Evolutionary conservation across 2,797 vertebrate species (phyloP), one percentile per base, ranked within the genome.

Genomic region (Sternotherus odoratus): DNA sequence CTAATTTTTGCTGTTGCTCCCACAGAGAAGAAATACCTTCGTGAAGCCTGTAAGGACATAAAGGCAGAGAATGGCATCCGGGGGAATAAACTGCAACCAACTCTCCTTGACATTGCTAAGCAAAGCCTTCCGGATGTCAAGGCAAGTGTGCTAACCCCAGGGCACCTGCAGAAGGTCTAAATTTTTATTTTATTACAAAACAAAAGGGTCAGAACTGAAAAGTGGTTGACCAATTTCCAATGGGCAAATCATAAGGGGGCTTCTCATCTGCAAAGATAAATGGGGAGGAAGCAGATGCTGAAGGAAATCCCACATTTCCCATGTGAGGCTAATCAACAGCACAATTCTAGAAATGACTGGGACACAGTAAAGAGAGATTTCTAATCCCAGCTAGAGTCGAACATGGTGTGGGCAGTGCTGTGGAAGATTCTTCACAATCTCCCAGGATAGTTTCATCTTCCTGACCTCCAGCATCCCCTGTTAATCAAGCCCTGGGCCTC

Each of bases 21-120:
- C 49, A 33, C 89, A 96, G 94, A 87, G 60, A 95, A 72, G 24
- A 90, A 79, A 77, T 66, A 80, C 17, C 48, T 51, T 28, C 88
- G n/a, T 6, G 4, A 46, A 54, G 36, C 24, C 15, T 56, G 51
- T 24, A 36, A 78, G 50, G 82, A 43, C 50, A 89, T 54, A 82
- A 91, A 77, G 46, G 21, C 54, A 53, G 53, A 82, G 39, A 85
- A 91, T 2, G 33, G 54, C 33, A 43, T 87, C 5, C 74, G 82
- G 8, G 63, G 80, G 36, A 88, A 87, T 87, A 94, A 89, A 82
- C 78, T 3, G 16, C 79, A 28, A 56, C 36, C 88, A 56, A 26
- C 60, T 79, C 83, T 91, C 56, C 54, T 83, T 30, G 75, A 84
- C n/a, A 63, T 63, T 1, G 2, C 46, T 24, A 80, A 74, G 21